Conservation (phyloP, 2,888 invertebrate species). For the Cordilura impudica region DNA sequence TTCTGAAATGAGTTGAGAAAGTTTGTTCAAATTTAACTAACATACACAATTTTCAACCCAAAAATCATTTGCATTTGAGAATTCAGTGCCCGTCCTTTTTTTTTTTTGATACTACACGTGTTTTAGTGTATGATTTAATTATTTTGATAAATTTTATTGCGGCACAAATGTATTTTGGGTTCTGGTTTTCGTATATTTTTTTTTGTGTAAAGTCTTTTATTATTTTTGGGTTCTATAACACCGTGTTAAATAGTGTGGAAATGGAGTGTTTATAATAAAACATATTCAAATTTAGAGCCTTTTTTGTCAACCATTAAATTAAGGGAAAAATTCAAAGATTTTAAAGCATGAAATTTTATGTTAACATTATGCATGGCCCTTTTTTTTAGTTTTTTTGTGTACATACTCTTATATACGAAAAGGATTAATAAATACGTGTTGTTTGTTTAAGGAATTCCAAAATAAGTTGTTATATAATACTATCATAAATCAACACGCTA, state of each 20-base stretch:
- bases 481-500: conserved; percentile 72
- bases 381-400: background rate
- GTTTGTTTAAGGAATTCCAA: conserved; percentile 41
- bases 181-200: conserved; percentile 42
- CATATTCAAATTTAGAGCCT: conserved; percentile 13
- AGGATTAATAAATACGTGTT: conserved; percentile 19
- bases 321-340: background rate
- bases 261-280: conserved; percentile 56
- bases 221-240: conserved; percentile 36
- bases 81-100: conserved; percentile 39
- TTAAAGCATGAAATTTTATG: conserved; percentile 30
- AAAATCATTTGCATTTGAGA: conserved; percentile 47
- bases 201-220: conserved; percentile 15
- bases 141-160: conserved; percentile 63
- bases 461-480: conserved; percentile 59
- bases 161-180: conserved; percentile 45
- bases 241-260: conserved; percentile 46
- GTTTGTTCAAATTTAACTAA: background rate
- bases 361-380: conserved; percentile 4
- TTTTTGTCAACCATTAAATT: background rate
- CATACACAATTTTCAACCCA: conserved; percentile 1
- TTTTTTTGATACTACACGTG: conserved; percentile 43
- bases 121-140: conserved; percentile 58
- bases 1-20: background rate
- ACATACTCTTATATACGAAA: background rate